Conservation (phyloP, 2,113 vertebrate species). For the Mus musculus region GRCm39 chr19:15467001-15467500, state of each 20-base stretch:
- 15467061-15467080: neutral
- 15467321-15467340: neutral
- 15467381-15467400: neutral
- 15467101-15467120: constrained; percentile 1
- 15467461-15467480: neutral
- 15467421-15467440: neutral
- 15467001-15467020: constrained; percentile 20
- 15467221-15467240: no score
- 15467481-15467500: neutral
- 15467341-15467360: neutral
- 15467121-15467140: neutral
- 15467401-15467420: neutral
- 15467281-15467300: neutral
- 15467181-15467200: no score
- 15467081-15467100: constrained; percentile 2
- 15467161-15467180: no score
- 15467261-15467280: no score
- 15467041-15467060: neutral
- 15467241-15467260: no score
- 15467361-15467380: neutral
- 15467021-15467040: constrained; percentile 1
- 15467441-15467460: neutral
- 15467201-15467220: no score
- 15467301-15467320: neutral
- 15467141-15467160: no score